A percentile compares a stretch with the other conserved stretches of the same genome.
These are phyloP conservation scores for Chrysoperla carnea DNA, from an alignment of 1,140 invertebrate species.

Conservation along the genomic window DNA sequence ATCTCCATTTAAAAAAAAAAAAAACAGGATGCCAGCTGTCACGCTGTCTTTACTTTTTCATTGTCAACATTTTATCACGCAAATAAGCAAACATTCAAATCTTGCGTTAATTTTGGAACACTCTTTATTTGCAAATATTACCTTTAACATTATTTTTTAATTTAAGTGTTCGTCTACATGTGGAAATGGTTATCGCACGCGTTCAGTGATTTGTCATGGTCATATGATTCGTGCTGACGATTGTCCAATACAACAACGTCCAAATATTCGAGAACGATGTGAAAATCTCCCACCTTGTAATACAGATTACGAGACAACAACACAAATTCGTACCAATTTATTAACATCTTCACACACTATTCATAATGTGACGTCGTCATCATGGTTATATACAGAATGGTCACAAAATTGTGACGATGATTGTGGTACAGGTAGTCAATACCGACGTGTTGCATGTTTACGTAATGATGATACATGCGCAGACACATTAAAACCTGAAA, in stretches of 20 bases:
- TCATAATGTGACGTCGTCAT: conserved; percentile 6
- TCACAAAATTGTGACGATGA: conserved; percentile 21
- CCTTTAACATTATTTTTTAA: not conserved
- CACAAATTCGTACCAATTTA: no score
- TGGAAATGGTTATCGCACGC: conserved; percentile 40
- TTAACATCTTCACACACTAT: conserved; percentile 4
- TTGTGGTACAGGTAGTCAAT: conserved; percentile 38
- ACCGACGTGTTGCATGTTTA: conserved; percentile 30
- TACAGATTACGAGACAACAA: no score
- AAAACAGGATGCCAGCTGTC: no score
- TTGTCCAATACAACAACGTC: conserved; percentile 17
- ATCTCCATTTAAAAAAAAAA: no score
- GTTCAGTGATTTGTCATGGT: conserved; percentile 17
- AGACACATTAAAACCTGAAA: conserved; percentile 29
- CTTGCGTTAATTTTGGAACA: no score
- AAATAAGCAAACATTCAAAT: no score
- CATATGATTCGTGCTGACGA: conserved; percentile 7
- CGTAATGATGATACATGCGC: conserved; percentile 24
- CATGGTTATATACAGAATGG: conserved; percentile 29
- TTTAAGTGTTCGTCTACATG: conserved; percentile 44
- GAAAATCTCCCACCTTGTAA: conserved; percentile 24
- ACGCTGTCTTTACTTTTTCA: no score
- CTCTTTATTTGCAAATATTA: no score
- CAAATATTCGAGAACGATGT: conserved; percentile 28
- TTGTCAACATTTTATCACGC: no score